These are phyloP conservation scores for Nymphalis urticae DNA, from an alignment of 2,888 invertebrate species.

Conservation along the genomic window DNA sequence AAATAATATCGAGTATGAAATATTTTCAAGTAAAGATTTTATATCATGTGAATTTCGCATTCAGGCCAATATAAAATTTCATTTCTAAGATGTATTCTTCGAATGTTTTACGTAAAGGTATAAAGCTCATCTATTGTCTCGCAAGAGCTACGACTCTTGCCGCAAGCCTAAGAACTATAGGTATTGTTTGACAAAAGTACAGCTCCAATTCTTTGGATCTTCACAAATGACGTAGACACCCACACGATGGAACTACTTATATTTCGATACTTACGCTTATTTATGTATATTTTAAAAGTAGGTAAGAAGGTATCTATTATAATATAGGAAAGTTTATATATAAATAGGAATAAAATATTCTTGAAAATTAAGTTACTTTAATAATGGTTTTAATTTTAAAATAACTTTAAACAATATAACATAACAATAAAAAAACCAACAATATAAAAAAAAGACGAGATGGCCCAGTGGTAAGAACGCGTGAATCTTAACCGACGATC, in stretches of 20 bases:
- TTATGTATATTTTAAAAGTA: neutral
- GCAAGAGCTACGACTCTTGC: slow-evolving; percentile 20
- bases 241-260: neutral
- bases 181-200: slow-evolving; percentile 47
- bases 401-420: too few species aligned
- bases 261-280: neutral
- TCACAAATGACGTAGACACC: slow-evolving; percentile 13
- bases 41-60: slow-evolving; percentile 4
- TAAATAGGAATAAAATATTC: too few species aligned
- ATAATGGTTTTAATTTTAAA: too few species aligned
- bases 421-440: too few species aligned
- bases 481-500: too few species aligned
- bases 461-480: too few species aligned
- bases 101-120: slow-evolving; percentile 18
- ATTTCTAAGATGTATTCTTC: slow-evolving; percentile 16
- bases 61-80: slow-evolving; percentile 21
- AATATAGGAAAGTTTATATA: too few species aligned
- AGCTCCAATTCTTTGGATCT: slow-evolving; percentile 27
- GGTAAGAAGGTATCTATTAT: too few species aligned
- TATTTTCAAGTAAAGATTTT: slow-evolving; percentile 1
- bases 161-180: slow-evolving; percentile 38
- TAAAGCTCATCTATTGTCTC: slow-evolving; percentile 28
- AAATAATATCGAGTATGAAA: too few species aligned
- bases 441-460: too few species aligned
- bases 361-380: too few species aligned